Evolutionary conservation across 2,113 vertebrate species (phyloP).

Genomic region (Rattus rattus): DNA sequence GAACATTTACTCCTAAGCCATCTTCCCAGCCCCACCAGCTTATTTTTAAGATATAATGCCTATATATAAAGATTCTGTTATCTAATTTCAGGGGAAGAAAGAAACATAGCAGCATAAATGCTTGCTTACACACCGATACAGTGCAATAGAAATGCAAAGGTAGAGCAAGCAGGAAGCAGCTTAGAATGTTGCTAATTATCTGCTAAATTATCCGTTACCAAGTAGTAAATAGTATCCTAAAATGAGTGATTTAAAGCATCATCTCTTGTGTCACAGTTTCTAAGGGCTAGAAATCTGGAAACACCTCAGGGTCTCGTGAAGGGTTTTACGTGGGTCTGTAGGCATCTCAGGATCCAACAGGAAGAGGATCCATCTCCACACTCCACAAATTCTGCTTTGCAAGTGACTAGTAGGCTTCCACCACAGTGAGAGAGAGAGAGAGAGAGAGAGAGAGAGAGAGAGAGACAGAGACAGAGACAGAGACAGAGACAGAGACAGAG

Average conservation of each 20-base stretch:
- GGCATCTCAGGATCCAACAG: neutral
- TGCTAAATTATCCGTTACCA: neutral
- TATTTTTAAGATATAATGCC: neutral
- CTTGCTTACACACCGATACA: fast-evolving
- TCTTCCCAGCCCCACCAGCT: neutral
- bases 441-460: fast-evolving
- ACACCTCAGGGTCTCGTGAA: neutral
- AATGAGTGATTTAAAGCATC: neutral
- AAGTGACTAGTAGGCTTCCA: neutral
- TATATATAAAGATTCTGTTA: neutral
- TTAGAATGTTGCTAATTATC: neutral
- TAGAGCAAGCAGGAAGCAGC: neutral
- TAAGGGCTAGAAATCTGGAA: neutral
- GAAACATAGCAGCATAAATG: neutral
- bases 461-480: too few relatives aligned
- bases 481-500: neutral
- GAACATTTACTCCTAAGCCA: neutral
- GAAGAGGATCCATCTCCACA: too few relatives aligned
- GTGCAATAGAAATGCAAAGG: neutral
- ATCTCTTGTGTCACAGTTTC: neutral
- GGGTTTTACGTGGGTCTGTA: neutral
- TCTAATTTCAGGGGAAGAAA: neutral
- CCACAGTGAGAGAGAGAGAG: neutral
- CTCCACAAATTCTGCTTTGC: neutral
- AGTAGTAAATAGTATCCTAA: neutral